Percentiles rank a stretch among this genome's conserved stretches.
Evolutionary conservation across 2,888 invertebrate species (phyloP).

Genomic region (Rugalucina vietnamica): DNA sequence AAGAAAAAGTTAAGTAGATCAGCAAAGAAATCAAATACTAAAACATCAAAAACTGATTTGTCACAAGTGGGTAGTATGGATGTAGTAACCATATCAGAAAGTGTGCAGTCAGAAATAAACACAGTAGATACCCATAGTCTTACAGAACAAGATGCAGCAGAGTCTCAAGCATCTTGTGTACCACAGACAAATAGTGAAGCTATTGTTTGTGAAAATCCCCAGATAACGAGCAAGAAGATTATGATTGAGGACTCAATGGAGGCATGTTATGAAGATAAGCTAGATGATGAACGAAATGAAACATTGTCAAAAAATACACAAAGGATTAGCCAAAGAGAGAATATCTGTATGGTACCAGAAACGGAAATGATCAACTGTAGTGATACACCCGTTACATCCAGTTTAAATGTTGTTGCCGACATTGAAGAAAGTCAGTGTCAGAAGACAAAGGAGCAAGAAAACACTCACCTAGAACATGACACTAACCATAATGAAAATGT

Average conservation of each 20-base stretch:
- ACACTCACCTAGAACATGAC: background rate
- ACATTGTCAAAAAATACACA: too few species aligned
- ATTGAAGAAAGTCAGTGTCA: background rate
- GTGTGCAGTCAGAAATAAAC: constrained; percentile 15
- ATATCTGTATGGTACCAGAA: background rate
- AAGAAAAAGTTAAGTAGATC: background rate
- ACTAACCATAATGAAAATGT: too few species aligned
- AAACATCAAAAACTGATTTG: background rate
- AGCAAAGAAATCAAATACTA: background rate
- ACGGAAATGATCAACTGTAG: background rate
- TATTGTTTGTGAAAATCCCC: background rate
- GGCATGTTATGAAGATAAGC: too few species aligned
- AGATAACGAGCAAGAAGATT: background rate
- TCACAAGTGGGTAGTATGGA: background rate
- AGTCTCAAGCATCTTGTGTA: background rate
- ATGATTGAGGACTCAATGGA: too few species aligned
- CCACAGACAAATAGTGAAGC: background rate
- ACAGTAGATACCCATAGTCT: constrained; percentile 1
- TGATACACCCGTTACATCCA: background rate
- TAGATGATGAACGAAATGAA: too few species aligned
- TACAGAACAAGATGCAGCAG: too few species aligned
- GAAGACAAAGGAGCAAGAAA: background rate
- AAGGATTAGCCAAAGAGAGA: too few species aligned
- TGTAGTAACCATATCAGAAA: background rate
- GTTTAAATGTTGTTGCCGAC: background rate